Evolutionary conservation across 1,140 invertebrate genomes (phyloP), one percentile per base, ranked within the genome.

Genomic region (Diabrotica virgifera): DNA sequence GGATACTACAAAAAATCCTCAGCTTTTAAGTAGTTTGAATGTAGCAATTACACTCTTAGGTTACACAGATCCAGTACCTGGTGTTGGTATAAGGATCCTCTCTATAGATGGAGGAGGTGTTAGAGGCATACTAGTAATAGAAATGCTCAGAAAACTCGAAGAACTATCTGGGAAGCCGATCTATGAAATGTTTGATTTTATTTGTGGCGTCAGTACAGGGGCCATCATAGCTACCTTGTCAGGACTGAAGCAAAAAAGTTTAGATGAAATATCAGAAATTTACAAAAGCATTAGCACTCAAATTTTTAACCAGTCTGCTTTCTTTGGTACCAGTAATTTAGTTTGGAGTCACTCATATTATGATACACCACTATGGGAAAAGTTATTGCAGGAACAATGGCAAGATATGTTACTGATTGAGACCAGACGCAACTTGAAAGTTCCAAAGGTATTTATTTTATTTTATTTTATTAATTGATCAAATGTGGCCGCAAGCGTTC

Each of bases 181-280:
- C 35, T 79, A 86, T 72, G 85, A 90, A 69, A 78, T 90, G 75
- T 97, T 97, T 81, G 95, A 97, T 80, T 92, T 92, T 67, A 90
- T 97, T 67, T 92, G 93, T 76, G 95, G 95, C 6, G 94, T 97
- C 5, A 95, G 92, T 76, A 97, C 95, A 8, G 94, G 94, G 59
- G 88, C 90, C 9, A 90, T 93, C 36, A 65, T 63, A 13, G 54
- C 61, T 56, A 64, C 55, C 53, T 53, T 64, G 9, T 64, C 59
- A 46, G 24, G 40, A 59, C 63, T 71, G 35, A 71, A 67, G 62
- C 67, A 71, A 46, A 65, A 65, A 24, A 65, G 59, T 11, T 59
- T 69, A 36, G 63, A 71, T 65, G 65, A 69, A 63, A 61, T 55
- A 24, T 36, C 65, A 13, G 67, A 69, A 53, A 61, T 69, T 52